A percentile compares a stretch with the other conserved stretches of the same genome.
phyloP scores from a whole-genome alignment of 2,797 vertebrate species.

The Phoebastria nigripes region DNA sequence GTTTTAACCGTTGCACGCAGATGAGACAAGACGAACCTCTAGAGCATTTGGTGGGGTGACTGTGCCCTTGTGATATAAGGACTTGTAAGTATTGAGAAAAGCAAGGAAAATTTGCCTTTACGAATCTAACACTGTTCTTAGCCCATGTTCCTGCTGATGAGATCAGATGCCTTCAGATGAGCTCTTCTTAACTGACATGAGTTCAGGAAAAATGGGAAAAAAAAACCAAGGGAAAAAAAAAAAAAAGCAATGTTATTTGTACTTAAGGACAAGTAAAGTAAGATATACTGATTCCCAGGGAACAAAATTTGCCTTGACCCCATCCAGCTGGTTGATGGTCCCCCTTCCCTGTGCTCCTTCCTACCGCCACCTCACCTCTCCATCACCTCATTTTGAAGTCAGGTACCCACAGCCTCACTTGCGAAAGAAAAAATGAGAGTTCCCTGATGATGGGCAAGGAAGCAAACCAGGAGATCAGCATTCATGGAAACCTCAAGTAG shows the following conservation, averaged over 20 bases:
- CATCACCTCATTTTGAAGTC: not conserved
- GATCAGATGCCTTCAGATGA: not conserved
- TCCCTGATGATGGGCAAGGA: not conserved
- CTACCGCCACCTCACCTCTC: not conserved
- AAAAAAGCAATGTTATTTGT: not conserved
- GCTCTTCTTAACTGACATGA: not conserved
- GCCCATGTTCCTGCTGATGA: not conserved
- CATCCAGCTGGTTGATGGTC: not conserved
- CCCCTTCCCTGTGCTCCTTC: not conserved
- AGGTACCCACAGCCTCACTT: not conserved
- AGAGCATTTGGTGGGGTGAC: not conserved
- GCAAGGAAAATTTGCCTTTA: not conserved
- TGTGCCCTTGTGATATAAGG: not conserved
- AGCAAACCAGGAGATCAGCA: not conserved
- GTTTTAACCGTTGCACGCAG: not conserved
- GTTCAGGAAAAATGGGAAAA: not conserved
- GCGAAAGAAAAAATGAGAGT: not conserved
- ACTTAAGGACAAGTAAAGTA: not conserved
- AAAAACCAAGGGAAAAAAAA: rapidly evolving
- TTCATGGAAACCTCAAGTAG: not conserved
- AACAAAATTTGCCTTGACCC: not conserved
- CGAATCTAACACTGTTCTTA: not conserved
- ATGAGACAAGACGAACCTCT: not conserved
- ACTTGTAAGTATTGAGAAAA: not conserved
- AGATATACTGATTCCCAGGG: not conserved